Conservation (phyloP, 2,888 invertebrate species). For the Scaptomyza caliginosa region DNA sequence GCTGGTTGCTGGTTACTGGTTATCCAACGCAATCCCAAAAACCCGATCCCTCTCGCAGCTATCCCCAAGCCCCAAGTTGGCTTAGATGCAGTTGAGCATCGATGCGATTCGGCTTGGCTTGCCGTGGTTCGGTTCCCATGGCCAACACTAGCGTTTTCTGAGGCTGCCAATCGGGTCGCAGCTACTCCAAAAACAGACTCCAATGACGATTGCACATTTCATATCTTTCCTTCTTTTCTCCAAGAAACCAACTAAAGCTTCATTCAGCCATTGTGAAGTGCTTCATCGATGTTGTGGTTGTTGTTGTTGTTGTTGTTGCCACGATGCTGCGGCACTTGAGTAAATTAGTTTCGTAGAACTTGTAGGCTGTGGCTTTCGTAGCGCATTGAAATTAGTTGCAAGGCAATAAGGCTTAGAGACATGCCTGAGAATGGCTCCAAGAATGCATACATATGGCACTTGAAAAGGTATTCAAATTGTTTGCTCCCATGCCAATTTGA, state of each 20-base stretch:
- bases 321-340: conserved; percentile 65
- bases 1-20: conserved; percentile 4
- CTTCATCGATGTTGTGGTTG: conserved; percentile 20
- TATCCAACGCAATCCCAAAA: no score
- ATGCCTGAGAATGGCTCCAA: neutral
- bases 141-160: conserved; percentile 29
- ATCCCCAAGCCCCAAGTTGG: conserved; percentile 14
- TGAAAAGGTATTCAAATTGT: conserved; percentile 28
- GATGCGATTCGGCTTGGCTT: neutral
- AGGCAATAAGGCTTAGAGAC: conserved; percentile 11
- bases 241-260: conserved; percentile 22
- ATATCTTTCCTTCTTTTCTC: conserved; percentile 1
- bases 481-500: conserved; percentile 57
- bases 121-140: conserved; percentile 50
- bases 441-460: neutral
- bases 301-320: conserved; percentile 7
- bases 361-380: conserved; percentile 49
- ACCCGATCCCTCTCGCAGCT: neutral
- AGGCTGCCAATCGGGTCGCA: conserved; percentile 63
- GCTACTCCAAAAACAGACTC: conserved; percentile 51
- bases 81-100: conserved; percentile 2
- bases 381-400: conserved; percentile 46
- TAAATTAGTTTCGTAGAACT: conserved; percentile 80
- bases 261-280: conserved; percentile 57
- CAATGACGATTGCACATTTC: conserved; percentile 74